Conservation (phyloP, 2,113 vertebrate genomes). For the Cheilinus undulatus region DNA sequence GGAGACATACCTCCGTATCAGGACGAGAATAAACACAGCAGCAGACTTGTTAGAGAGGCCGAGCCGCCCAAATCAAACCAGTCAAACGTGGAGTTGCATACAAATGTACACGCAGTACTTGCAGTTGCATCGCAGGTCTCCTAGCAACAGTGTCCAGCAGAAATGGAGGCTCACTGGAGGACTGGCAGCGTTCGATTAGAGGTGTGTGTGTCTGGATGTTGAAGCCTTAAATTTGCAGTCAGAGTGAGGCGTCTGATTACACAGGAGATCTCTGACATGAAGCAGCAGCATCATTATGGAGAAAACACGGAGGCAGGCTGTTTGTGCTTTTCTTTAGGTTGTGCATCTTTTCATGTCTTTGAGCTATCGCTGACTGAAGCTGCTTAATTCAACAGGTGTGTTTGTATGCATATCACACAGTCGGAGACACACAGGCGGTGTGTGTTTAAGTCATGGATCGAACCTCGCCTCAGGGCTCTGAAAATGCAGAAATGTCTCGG, state of each 20-base stretch:
- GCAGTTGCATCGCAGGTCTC: slow-evolving; percentile 29
- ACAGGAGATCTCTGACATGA: background rate
- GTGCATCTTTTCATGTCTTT: background rate
- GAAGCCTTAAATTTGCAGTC: background rate
- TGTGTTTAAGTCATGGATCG: slow-evolving; percentile 11
- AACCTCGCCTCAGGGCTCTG: slow-evolving; percentile 4
- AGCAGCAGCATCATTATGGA: background rate
- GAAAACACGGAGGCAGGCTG: background rate
- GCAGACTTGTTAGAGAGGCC: slow-evolving; percentile 11
- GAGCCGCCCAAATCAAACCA: background rate
- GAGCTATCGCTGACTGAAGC: background rate
- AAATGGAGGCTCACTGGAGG: slow-evolving; percentile 16
- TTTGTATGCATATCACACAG: slow-evolving; percentile 41
- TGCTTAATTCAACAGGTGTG: slow-evolving; percentile 45
- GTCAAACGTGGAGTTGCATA: slow-evolving; percentile 17
- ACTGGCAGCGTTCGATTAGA: background rate
- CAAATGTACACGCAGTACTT: slow-evolving; percentile 7
- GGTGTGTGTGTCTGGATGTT: background rate
- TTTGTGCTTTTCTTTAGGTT: background rate
- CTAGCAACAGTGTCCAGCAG: slow-evolving; percentile 51
- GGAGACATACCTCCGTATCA: slow-evolving; percentile 3
- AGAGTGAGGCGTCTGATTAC: background rate
- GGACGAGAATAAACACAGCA: slow-evolving; percentile 7
- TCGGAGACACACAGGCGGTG: background rate
- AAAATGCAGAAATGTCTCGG: slow-evolving; percentile 3